phyloP scores from a whole-genome alignment of 2,113 vertebrate genomes.

The Poeciliopsis prolifica region DNA sequence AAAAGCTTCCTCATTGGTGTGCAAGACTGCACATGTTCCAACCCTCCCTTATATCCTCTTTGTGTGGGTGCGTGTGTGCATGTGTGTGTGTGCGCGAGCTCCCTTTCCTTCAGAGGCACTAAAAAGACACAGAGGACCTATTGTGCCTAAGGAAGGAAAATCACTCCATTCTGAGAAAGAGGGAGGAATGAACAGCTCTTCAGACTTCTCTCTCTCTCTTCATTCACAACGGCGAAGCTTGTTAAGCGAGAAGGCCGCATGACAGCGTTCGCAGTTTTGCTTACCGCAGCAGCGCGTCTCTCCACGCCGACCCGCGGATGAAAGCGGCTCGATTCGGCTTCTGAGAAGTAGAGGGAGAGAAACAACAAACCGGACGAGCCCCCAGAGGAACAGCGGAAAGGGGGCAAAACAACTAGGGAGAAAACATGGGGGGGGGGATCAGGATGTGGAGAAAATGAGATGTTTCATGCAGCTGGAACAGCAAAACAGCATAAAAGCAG shows the following conservation, averaged over 20 bases:
- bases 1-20: constrained; percentile 79
- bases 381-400: constrained; percentile 14
- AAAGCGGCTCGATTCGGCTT: constrained; percentile 48
- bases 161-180: constrained; percentile 76
- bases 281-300: constrained; percentile 62
- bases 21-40: constrained; percentile 75
- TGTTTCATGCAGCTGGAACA: constrained; percentile 32
- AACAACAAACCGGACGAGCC: not conserved
- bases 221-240: constrained; percentile 68
- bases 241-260: constrained; percentile 66
- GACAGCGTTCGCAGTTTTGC: constrained; percentile 66
- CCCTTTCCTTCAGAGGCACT: constrained; percentile 71
- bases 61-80: constrained; percentile 25
- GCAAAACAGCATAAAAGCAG: constrained; percentile 36
- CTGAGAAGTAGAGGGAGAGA: not conserved
- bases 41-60: constrained; percentile 66
- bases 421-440: not conserved
- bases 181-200: constrained; percentile 69
- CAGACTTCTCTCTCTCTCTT: constrained; percentile 22
- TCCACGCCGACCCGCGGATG: constrained; percentile 55
- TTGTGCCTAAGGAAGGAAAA: constrained; percentile 81
- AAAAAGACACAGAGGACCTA: constrained; percentile 81
- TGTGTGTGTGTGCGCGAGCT: constrained; percentile 7
- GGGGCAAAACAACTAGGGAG: not conserved
- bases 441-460: constrained; percentile 43